phyloP scores from a whole-genome alignment of 2,797 vertebrate species.

The Alca torda region DNA sequence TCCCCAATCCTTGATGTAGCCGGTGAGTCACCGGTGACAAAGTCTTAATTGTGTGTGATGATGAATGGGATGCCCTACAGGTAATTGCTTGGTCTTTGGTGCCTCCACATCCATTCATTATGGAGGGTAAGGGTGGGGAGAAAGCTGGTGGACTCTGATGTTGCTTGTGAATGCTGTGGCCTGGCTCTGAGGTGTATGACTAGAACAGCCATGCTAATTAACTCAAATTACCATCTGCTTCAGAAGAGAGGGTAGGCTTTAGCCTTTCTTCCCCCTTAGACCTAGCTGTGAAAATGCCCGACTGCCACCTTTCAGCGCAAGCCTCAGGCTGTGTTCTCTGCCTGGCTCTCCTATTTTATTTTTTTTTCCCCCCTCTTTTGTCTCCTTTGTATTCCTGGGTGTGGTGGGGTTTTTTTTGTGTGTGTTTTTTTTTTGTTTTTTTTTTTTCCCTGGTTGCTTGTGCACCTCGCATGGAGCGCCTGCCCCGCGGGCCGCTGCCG shows the following conservation, averaged over 20 bases:
- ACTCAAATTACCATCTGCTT: constrained; percentile 14
- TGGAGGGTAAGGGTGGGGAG: background rate
- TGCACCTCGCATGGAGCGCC: background rate
- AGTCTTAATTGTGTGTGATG: constrained; percentile 20
- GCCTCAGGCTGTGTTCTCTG: background rate
- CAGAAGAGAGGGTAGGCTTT: background rate
- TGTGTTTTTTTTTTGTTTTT: background rate
- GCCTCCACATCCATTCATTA: background rate
- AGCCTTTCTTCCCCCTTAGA: background rate
- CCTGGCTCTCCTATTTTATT: background rate
- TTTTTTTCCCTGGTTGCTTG: background rate
- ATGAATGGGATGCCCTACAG: constrained; percentile 50
- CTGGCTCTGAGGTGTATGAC: background rate
- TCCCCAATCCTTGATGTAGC: background rate
- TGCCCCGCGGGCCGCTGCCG: background rate
- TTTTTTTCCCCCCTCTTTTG: background rate
- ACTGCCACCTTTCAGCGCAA: background rate
- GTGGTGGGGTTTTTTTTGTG: too few species aligned
- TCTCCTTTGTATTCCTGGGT: background rate
- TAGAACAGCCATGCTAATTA: background rate
- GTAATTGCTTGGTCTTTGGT: background rate
- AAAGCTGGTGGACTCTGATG: background rate
- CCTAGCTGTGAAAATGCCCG: background rate
- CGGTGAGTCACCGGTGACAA: constrained; percentile 42
- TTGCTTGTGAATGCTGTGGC: background rate